A percentile compares a stretch with the other conserved stretches of the same genome.
These are phyloP conservation scores for Oreortyx pictus DNA, from an alignment of 2,797 vertebrate genomes.

Conservation along the genomic window DNA sequence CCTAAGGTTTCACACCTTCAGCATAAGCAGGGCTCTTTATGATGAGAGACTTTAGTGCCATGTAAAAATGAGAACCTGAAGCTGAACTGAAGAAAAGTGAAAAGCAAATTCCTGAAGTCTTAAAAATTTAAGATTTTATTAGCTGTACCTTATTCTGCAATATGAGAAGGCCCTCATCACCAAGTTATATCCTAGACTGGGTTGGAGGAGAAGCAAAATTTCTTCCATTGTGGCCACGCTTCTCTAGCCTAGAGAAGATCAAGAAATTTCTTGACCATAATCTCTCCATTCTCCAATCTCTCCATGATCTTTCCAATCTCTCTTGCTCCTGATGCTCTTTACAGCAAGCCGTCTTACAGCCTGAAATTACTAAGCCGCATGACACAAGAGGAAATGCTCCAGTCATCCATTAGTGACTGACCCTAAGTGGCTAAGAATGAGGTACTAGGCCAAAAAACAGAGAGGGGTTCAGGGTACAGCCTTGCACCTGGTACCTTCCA, in stretches of 20 bases:
- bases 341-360: background rate
- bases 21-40: background rate
- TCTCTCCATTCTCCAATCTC: background rate
- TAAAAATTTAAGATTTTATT: background rate
- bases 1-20: background rate
- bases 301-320: background rate
- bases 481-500: background rate
- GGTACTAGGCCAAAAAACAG: background rate
- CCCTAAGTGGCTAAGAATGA: background rate
- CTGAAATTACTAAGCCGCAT: background rate
- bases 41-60: background rate
- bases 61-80: background rate
- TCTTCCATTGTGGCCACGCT: background rate
- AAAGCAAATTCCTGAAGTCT: background rate
- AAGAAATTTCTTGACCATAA: background rate
- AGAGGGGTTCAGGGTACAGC: background rate
- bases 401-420: background rate
- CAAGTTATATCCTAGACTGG: background rate
- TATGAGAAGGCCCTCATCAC: background rate
- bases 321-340: background rate
- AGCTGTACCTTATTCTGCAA: background rate
- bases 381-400: background rate
- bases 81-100: background rate
- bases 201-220: background rate
- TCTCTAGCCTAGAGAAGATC: background rate